Evolutionary conservation across 2,888 invertebrate genomes (phyloP).

Genomic region (Nephrotoma guestfalica): DNA sequence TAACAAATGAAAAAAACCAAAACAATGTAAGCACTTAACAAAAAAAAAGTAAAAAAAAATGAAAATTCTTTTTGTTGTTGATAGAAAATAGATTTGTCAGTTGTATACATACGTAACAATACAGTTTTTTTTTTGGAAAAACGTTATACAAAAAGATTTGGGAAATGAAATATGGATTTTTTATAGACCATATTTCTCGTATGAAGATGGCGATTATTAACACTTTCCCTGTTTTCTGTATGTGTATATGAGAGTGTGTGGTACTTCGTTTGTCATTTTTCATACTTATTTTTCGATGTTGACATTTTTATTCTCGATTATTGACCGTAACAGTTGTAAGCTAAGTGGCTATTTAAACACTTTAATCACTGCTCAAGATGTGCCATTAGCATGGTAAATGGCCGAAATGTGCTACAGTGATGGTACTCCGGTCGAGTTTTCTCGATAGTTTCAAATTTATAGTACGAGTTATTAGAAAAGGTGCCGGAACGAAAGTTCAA

Average conservation of each 20-base stretch:
- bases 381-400: no score
- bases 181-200: background rate
- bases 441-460: no score
- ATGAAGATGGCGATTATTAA: background rate
- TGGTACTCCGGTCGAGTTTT: no score
- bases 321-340: background rate
- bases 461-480: no score
- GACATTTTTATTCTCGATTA: background rate
- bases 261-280: background rate
- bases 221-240: background rate
- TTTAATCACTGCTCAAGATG: no score
- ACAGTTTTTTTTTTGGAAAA: background rate
- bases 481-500: no score
- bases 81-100: background rate
- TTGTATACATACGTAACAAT: background rate
- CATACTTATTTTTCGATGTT: background rate
- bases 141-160: background rate
- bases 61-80: background rate
- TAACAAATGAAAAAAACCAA: background rate
- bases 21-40: background rate
- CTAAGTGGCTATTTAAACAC: background rate
- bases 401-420: no score
- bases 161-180: background rate
- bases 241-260: background rate
- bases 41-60: background rate